phyloP scores from a whole-genome alignment of 2,113 vertebrate genomes.

The Bolborhynchus lineola region DNA sequence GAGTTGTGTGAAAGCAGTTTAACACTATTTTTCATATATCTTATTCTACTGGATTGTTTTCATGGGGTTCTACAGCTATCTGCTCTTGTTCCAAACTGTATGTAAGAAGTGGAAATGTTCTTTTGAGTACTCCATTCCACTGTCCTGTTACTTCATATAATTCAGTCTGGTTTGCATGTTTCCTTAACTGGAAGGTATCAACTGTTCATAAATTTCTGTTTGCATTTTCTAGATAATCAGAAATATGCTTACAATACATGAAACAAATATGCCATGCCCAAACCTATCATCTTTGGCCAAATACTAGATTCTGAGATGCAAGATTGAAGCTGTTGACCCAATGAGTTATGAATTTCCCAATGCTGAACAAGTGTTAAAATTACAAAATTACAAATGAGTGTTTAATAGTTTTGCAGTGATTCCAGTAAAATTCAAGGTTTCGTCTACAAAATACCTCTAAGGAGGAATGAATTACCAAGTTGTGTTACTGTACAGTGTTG shows the following conservation, averaged over 20 bases:
- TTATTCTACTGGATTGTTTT: neutral
- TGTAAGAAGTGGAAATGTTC: neutral
- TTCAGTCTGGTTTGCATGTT: neutral
- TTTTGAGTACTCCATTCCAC: neutral
- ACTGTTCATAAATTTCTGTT: neutral
- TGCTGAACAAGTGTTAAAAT: slow-evolving; percentile 60
- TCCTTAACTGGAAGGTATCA: neutral
- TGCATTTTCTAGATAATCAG: slow-evolving; percentile 77
- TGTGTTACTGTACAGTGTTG: neutral
- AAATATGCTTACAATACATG: slow-evolving; percentile 81
- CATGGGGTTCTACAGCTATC: neutral
- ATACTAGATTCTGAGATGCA: slow-evolving; percentile 83
- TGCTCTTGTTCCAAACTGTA: neutral
- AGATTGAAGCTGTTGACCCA: slow-evolving; percentile 73
- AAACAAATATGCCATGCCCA: slow-evolving; percentile 73
- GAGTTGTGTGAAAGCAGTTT: neutral
- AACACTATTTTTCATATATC: neutral
- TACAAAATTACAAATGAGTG: slow-evolving; percentile 45
- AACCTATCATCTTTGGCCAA: slow-evolving; percentile 78
- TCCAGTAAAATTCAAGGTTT: neutral
- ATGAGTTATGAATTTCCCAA: slow-evolving; percentile 70
- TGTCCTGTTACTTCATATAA: neutral
- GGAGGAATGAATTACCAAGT: neutral
- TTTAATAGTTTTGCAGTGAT: neutral
- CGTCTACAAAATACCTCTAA: neutral